Evolutionary conservation across 1,140 invertebrate species (phyloP).

Genomic region (Drosophila erecta): DNA sequence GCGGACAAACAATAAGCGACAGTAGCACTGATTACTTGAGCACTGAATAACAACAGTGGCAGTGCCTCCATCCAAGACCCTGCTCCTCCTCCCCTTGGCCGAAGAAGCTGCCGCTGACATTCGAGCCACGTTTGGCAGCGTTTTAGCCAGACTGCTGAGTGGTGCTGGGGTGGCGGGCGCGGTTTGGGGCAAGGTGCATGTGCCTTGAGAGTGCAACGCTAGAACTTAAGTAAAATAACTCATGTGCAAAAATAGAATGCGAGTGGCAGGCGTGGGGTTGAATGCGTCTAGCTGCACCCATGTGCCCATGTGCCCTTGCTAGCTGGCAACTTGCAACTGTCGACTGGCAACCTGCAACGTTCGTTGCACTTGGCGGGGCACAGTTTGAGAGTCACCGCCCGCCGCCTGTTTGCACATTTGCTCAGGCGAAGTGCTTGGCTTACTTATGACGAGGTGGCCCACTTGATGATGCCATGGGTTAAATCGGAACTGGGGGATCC

Average conservation of each 20-base stretch:
- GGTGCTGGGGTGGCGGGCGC: neutral
- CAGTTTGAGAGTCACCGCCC: constrained; percentile 68
- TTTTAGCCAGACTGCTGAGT: constrained; percentile 57
- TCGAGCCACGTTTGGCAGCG: constrained; percentile 75
- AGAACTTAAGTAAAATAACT: constrained; percentile 82
- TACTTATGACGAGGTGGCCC: constrained; percentile 73
- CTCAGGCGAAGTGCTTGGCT: constrained; percentile 76
- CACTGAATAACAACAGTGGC: constrained; percentile 59
- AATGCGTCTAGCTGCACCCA: constrained; percentile 60
- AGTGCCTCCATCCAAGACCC: neutral
- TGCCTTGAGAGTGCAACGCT: constrained; percentile 77
- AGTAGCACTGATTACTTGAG: constrained; percentile 78
- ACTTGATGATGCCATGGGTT: constrained; percentile 64
- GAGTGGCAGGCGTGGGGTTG: constrained; percentile 35
- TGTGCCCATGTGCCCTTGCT: constrained; percentile 69
- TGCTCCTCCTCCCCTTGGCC: neutral
- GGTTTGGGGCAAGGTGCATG: constrained; percentile 62
- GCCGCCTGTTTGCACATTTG: constrained; percentile 65
- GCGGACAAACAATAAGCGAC: constrained; percentile 79
- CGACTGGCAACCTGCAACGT: constrained; percentile 58
- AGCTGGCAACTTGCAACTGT: constrained; percentile 17
- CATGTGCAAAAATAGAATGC: constrained; percentile 75
- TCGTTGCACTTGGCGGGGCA: constrained; percentile 76
- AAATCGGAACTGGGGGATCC: constrained; percentile 10
- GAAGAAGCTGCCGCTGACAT: constrained; percentile 60